These are phyloP conservation scores for Gambelia wislizenii DNA, from an alignment of 2,797 vertebrate species.

Conservation along the genomic window DNA sequence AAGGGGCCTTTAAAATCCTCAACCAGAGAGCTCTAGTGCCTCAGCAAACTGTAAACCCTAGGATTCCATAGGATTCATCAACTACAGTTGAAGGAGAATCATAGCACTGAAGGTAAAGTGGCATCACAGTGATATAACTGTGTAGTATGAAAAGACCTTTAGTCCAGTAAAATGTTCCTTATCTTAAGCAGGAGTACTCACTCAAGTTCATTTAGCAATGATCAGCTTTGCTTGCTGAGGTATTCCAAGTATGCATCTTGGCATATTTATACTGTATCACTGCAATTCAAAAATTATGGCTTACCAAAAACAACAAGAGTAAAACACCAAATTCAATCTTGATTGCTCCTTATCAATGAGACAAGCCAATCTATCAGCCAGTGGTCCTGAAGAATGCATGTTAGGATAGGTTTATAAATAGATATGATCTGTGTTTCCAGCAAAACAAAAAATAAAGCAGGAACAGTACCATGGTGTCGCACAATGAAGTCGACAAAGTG, in stretches of 20 bases:
- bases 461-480: not conserved
- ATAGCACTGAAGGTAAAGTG: no score
- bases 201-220: not conserved
- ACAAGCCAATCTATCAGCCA: not conserved
- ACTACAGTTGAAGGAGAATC: no score
- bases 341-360: not conserved
- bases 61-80: no score
- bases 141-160: no score
- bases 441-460: not conserved
- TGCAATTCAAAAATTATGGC: not conserved
- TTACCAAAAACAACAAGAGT: not conserved
- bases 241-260: not conserved
- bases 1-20: no score
- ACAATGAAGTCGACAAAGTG: slow-evolving; percentile 10
- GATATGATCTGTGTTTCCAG: not conserved
- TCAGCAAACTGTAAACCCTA: no score
- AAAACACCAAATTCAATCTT: not conserved
- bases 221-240: not conserved
- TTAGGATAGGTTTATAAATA: not conserved
- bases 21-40: no score
- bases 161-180: not conserved
- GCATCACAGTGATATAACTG: no score
- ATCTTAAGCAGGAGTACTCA: not conserved
- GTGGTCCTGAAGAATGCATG: not conserved
- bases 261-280: not conserved